Conservation (phyloP, 2,797 vertebrate genomes). For the Malacoraja senta region DNA sequence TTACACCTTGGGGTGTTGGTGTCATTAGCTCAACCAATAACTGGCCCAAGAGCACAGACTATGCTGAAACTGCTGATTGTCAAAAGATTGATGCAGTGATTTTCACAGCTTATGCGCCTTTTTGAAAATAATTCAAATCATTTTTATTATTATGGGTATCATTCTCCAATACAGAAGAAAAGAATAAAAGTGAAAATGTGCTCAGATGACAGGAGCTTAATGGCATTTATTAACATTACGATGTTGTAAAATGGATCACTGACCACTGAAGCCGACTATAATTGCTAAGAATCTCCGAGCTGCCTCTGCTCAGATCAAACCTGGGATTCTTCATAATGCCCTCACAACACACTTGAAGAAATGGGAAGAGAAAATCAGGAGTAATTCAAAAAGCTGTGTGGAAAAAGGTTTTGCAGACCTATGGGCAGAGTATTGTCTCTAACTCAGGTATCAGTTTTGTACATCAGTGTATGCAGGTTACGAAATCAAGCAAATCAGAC, state of each 20-base stretch:
- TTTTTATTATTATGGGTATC: not conserved
- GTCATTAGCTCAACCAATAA: not conserved
- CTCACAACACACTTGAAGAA: not conserved
- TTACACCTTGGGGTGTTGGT: not conserved
- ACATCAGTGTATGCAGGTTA: no score
- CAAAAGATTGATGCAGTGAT: not conserved
- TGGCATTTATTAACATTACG: not conserved
- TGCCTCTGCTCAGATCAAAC: not conserved
- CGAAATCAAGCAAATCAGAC: not conserved
- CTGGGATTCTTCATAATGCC: not conserved
- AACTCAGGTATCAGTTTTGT: not conserved
- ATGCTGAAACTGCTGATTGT: not conserved
- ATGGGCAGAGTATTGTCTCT: not conserved
- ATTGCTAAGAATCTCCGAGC: not conserved
- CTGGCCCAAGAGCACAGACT: not conserved
- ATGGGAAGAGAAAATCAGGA: not conserved
- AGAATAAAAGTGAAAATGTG: not conserved
- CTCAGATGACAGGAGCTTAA: not conserved
- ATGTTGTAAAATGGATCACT: conserved; percentile 27
- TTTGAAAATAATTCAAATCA: not conserved
- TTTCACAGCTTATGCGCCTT: not conserved
- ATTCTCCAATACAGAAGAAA: not conserved
- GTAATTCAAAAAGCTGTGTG: not conserved
- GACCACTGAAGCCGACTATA: conserved; percentile 1
- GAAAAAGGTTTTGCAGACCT: not conserved